Conservation (phyloP, 2,888 invertebrate genomes). For the Corythucha ciliata region DNA sequence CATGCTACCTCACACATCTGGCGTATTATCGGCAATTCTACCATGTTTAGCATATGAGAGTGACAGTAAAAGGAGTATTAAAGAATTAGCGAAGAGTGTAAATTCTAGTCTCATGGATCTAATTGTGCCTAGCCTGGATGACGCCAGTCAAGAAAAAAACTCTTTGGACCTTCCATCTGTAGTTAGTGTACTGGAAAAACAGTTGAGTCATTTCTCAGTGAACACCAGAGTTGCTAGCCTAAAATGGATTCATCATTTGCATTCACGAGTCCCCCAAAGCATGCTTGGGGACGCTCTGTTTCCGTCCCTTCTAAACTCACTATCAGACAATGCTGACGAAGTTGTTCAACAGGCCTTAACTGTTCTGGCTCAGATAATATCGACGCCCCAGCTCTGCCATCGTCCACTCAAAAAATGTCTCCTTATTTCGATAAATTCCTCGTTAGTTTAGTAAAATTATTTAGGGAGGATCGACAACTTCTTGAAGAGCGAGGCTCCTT, state of each 20-base stretch:
- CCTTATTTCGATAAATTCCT: slow-evolving; percentile 78
- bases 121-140: too few species aligned
- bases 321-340: slow-evolving; percentile 89
- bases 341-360: slow-evolving; percentile 89
- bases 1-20: slow-evolving; percentile 82
- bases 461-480: slow-evolving; percentile 73
- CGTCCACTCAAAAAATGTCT: too few species aligned
- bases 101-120: too few species aligned
- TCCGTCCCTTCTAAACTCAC: slow-evolving; percentile 66
- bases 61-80: slow-evolving; percentile 66
- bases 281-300: slow-evolving; percentile 62
- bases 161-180: slow-evolving; percentile 70
- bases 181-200: slow-evolving; percentile 70
- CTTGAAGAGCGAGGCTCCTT: slow-evolving; percentile 88
- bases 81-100: too few species aligned
- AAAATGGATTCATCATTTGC: slow-evolving; percentile 90
- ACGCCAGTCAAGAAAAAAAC: too few species aligned
- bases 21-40: slow-evolving; percentile 81
- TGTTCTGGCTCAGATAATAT: slow-evolving; percentile 75
- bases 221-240: slow-evolving; percentile 93
- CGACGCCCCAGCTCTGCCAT: too few species aligned
- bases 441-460: slow-evolving; percentile 69
- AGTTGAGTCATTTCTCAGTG: slow-evolving; percentile 76
- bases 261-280: slow-evolving; percentile 73
- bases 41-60: slow-evolving; percentile 85